These are phyloP conservation scores for Chaitophorus viminalis DNA, from an alignment of 2,888 invertebrate genomes.

Conservation along the genomic window DNA sequence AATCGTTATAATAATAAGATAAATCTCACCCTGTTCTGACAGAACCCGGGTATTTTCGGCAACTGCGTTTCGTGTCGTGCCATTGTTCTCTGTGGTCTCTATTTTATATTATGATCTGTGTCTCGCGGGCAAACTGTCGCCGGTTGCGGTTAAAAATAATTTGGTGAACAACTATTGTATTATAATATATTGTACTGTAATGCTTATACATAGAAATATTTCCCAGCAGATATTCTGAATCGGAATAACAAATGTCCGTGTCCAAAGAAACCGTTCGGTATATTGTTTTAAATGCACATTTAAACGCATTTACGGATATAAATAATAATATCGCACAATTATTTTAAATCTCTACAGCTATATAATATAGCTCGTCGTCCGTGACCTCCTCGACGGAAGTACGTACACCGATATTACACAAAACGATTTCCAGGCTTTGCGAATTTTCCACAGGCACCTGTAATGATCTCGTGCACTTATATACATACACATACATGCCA, in stretches of 20 bases:
- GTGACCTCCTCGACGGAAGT: slow-evolving; percentile 8
- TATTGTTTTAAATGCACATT: background rate
- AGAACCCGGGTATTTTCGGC: slow-evolving; percentile 38
- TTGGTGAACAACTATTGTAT: too few relatives aligned
- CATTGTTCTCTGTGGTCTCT: background rate
- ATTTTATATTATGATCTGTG: too few relatives aligned
- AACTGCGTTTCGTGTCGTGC: background rate
- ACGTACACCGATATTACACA: background rate
- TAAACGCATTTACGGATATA: too few relatives aligned
- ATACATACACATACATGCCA: background rate
- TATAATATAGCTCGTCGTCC: background rate
- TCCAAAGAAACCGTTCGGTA: slow-evolving; percentile 12
- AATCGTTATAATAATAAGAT: background rate
- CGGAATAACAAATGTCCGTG: background rate
- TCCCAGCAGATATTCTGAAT: too few relatives aligned
- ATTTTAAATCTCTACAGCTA: too few relatives aligned
- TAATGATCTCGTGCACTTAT: background rate
- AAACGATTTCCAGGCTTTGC: background rate
- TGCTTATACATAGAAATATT: background rate
- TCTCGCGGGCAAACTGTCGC: background rate
- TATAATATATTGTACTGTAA: too few relatives aligned
- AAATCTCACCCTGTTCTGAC: slow-evolving; percentile 13
- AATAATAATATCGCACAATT: too few relatives aligned
- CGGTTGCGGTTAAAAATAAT: background rate
- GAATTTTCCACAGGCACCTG: background rate